phyloP scores from a whole-genome alignment of 2,113 vertebrate genomes.

The Mus musculus region DNA sequence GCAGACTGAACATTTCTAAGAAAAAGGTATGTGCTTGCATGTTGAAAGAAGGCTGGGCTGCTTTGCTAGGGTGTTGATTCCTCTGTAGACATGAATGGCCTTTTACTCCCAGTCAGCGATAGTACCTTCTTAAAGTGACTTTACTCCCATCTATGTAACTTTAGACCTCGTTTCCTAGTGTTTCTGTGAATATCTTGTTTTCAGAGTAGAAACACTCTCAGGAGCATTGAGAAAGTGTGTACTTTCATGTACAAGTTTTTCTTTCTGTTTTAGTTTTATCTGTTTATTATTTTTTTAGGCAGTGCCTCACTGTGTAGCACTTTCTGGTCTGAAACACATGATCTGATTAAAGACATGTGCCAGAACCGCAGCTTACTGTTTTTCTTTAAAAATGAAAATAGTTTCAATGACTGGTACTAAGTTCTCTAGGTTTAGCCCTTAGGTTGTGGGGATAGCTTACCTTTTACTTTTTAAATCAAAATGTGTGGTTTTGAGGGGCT shows the following conservation, averaged over 20 bases:
- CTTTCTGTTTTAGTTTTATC: not conserved
- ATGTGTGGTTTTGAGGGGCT: not conserved
- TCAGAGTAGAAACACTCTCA: not conserved
- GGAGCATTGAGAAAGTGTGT: not conserved
- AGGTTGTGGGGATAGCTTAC: conserved; percentile 9
- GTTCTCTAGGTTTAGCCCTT: not conserved
- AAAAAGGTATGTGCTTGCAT: conserved; percentile 90
- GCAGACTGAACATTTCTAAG: conserved; percentile 96
- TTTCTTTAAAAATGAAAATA: not conserved
- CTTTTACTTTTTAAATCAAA: conserved; percentile 30
- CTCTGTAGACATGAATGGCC: not conserved
- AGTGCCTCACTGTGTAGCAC: not conserved
- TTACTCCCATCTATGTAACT: not conserved
- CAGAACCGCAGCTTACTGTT: too few relatives aligned
- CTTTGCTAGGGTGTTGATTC: not conserved
- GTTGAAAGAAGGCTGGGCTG: not conserved
- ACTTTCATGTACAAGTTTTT: not conserved
- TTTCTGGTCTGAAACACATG: not conserved
- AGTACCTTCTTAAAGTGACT: not conserved
- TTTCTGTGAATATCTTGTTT: conserved; percentile 28
- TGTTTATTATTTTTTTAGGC: not conserved
- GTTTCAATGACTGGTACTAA: not conserved
- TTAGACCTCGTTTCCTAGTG: not conserved
- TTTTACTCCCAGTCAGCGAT: not conserved
- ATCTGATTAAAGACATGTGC: not conserved